Evolutionary conservation across 2,797 vertebrate genomes (phyloP).

Genomic region (Sebastolobus altivelis): DNA sequence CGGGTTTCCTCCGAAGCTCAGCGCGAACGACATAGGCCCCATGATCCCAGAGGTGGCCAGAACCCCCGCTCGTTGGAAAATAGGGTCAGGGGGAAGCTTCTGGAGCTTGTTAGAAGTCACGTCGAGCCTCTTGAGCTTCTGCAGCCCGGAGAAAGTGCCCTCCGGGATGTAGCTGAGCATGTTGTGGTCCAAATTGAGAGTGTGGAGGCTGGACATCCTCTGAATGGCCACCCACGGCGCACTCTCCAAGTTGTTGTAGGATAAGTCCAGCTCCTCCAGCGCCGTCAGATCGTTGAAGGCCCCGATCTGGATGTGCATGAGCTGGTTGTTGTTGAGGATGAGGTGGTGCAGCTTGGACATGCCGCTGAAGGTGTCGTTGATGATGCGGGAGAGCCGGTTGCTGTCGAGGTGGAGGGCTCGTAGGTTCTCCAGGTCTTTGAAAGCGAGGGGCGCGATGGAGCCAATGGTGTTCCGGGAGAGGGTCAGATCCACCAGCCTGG

Average conservation of each 20-base stretch:
- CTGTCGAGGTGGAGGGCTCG: conserved; percentile 97
- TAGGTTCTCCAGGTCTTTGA: conserved; percentile 96
- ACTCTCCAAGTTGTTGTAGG: conserved; percentile 97
- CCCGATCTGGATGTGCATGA: conserved; percentile 93
- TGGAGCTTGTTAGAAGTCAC: conserved; percentile 99
- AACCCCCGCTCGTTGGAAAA: conserved; percentile 96
- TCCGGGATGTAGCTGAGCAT: conserved; percentile 99
- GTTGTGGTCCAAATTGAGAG: conserved; percentile 97
- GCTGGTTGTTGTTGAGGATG: conserved; percentile 99
- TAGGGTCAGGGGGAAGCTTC: conserved; percentile 97
- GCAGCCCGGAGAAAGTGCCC: conserved; percentile 96
- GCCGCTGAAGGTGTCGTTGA: conserved; percentile 97
- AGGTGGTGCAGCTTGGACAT: conserved; percentile 99
- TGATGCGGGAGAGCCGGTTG: conserved; percentile 95
- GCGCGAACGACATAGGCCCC: conserved; percentile 90
- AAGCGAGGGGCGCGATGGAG: conserved; percentile 93
- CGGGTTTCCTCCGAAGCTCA: conserved; percentile 98
- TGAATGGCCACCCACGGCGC: conserved; percentile 98
- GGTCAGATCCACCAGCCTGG: conserved; percentile 96
- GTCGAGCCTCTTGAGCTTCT: conserved; percentile 97
- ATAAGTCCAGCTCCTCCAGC: conserved; percentile 96
- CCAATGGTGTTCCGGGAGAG: conserved; percentile 98
- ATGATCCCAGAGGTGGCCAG: conserved; percentile 95
- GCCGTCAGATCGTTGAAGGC: conserved; percentile 97
- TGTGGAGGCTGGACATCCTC: conserved; percentile 97